A percentile compares a stretch with the other conserved stretches of the same genome.
Evolutionary conservation across 35 echinoderm and acorn worm species (phyloP).

Genomic region (Heliocidaris tuberculata): DNA sequence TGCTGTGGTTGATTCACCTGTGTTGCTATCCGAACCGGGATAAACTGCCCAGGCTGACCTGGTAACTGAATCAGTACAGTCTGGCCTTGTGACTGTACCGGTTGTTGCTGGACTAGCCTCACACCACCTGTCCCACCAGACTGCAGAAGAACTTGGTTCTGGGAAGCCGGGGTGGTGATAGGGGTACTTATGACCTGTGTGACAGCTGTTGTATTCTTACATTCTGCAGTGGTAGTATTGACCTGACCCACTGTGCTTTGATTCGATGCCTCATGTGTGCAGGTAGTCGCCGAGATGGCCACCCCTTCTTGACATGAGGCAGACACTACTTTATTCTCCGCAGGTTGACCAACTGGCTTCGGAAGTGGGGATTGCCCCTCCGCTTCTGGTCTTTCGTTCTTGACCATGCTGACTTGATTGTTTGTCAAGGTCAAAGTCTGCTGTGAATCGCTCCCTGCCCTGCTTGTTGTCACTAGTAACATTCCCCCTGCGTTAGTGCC

Average conservation of each 20-base stretch:
- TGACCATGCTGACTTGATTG: not conserved
- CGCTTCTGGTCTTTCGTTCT: conserved; percentile 31
- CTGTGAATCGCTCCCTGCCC: not conserved
- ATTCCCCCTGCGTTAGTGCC: not conserved
- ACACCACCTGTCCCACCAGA: not conserved
- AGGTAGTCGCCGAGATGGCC: not conserved
- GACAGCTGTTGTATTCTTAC: not conserved
- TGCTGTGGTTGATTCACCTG: conserved; percentile 50
- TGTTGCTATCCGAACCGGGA: conserved; percentile 60
- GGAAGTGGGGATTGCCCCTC: not conserved
- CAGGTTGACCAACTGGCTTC: not conserved
- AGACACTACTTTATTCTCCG: not conserved
- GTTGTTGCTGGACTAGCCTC: not conserved
- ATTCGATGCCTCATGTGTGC: conserved; percentile 29
- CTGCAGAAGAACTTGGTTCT: conserved; percentile 55
- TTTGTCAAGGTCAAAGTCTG: not conserved
- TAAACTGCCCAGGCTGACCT: conserved; percentile 41
- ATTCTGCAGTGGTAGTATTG: conserved; percentile 39
- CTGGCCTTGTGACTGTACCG: conserved; percentile 57
- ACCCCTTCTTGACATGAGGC: not conserved
- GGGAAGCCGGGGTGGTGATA: conserved; percentile 55
- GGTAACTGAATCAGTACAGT: conserved; percentile 58
- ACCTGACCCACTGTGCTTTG: not conserved
- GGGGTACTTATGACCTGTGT: conserved; percentile 63
- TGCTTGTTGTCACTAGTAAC: conserved; percentile 36